Conservation (phyloP, 2,888 invertebrate species). For the Troides helena region DNA sequence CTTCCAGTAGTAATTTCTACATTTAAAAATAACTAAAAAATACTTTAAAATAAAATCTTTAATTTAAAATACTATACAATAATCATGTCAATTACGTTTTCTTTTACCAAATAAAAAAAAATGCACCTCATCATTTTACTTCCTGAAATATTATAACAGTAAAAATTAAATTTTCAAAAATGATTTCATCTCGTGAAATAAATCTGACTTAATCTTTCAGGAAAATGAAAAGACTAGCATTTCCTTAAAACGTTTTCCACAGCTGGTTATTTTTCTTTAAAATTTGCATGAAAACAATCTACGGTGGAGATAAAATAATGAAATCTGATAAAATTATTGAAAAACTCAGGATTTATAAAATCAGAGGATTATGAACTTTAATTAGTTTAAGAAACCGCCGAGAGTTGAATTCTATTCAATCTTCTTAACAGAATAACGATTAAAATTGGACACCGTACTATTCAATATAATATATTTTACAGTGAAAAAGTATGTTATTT, state of each 20-base stretch:
- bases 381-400: slow-evolving; percentile 62
- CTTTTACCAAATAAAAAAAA: too few relatives aligned
- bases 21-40: too few relatives aligned
- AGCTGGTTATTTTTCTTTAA: slow-evolving; percentile 33
- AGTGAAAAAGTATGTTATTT: too few relatives aligned
- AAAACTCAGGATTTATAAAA: slow-evolving; percentile 51
- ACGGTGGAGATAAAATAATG: slow-evolving; percentile 46
- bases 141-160: background rate
- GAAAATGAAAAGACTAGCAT: background rate
- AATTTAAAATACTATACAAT: too few relatives aligned
- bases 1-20: too few relatives aligned
- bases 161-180: background rate
- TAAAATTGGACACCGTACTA: too few relatives aligned
- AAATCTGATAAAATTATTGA: slow-evolving; percentile 55
- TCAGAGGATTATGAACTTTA: slow-evolving; percentile 72
- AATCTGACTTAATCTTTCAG: background rate
- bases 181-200: background rate
- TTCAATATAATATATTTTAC: too few relatives aligned
- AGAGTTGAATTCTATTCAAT: slow-evolving; percentile 56
- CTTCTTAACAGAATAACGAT: slow-evolving; percentile 37
- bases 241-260: slow-evolving; percentile 15
- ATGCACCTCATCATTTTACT: too few relatives aligned
- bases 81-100: too few relatives aligned
- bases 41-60: too few relatives aligned
- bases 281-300: slow-evolving; percentile 39